These are phyloP conservation scores for Physella acuta DNA, from an alignment of 1,140 invertebrate genomes.

Conservation along the genomic window DNA sequence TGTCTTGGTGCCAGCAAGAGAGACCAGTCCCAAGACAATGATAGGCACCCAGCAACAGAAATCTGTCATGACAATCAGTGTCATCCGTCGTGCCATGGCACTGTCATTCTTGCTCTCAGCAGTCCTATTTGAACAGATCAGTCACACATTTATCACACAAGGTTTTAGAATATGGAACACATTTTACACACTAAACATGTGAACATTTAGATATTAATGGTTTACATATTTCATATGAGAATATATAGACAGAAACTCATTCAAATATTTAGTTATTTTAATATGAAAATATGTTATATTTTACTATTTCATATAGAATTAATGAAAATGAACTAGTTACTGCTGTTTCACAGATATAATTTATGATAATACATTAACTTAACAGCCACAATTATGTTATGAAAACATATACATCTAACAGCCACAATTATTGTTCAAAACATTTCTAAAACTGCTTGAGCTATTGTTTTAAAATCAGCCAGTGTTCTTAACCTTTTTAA, in stretches of 20 bases:
- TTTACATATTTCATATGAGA: neutral
- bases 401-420: too few relatives aligned
- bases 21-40: constrained; percentile 62
- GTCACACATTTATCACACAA: too few relatives aligned
- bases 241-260: neutral
- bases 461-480: too few relatives aligned
- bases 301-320: neutral
- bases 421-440: too few relatives aligned
- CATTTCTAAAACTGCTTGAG: too few relatives aligned
- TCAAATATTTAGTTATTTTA: neutral
- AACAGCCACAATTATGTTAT: too few relatives aligned
- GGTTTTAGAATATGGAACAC: too few relatives aligned
- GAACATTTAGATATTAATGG: neutral
- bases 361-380: too few relatives aligned
- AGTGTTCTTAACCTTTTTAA: too few relatives aligned
- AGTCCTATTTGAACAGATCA: constrained; percentile 1
- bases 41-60: constrained; percentile 67
- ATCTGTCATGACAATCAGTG: constrained; percentile 65
- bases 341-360: too few relatives aligned
- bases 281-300: neutral
- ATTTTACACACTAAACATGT: neutral
- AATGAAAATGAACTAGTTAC: too few relatives aligned
- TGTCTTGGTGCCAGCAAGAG: constrained; percentile 61
- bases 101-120: constrained; percentile 57
- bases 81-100: constrained; percentile 65